Conservation (phyloP, 2,113 vertebrate genomes). For the Sterna hirundo region DNA sequence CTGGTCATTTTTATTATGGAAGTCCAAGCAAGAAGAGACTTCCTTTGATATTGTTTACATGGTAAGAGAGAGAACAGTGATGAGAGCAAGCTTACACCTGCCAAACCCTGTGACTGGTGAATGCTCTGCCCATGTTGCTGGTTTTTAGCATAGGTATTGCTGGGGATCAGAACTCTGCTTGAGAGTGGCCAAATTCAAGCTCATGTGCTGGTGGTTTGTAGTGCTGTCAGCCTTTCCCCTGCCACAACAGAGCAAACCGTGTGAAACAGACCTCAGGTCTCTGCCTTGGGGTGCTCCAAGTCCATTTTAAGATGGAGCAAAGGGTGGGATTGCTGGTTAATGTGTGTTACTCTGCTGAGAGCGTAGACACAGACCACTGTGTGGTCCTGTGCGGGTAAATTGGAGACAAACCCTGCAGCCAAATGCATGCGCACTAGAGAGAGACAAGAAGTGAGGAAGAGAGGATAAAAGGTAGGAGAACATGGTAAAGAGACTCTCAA, state of each 20-base stretch:
- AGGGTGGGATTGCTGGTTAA: not conserved
- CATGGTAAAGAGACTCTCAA: not conserved
- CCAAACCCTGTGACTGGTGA: not conserved
- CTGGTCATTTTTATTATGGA: not conserved
- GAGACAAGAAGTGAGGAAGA: not conserved
- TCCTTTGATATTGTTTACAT: not conserved
- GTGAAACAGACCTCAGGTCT: not conserved
- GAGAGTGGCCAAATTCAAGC: not conserved
- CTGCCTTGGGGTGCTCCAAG: not conserved
- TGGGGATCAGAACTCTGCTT: not conserved
- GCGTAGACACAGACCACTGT: not conserved
- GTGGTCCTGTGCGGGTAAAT: not conserved
- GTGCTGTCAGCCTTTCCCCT: not conserved
- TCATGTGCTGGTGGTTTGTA: not conserved
- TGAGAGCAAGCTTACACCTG: not conserved
- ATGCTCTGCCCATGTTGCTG: not conserved
- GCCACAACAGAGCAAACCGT: not conserved
- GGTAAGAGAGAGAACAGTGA: not conserved
- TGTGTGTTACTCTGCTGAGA: not conserved
- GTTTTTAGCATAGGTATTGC: not conserved
- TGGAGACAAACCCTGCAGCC: not conserved
- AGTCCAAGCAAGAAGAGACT: not conserved
- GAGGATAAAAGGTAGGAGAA: not conserved
- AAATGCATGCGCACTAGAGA: rapidly evolving
- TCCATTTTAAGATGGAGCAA: not conserved